Conservation (phyloP, 2,113 vertebrate species). For the Grantiella picta region DNA sequence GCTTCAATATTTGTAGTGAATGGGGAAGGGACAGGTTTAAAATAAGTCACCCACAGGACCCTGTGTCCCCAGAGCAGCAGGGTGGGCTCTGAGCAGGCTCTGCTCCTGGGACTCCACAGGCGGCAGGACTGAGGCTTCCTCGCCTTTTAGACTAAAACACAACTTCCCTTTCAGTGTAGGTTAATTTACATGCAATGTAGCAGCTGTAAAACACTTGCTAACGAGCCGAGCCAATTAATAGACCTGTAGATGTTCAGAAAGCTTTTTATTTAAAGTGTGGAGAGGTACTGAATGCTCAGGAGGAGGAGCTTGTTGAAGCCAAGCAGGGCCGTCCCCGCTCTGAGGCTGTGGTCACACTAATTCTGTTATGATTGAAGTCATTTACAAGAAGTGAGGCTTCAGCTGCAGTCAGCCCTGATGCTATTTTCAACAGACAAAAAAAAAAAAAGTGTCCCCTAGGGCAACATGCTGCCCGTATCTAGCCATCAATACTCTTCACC, state of each 20-base stretch:
- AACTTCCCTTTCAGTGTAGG: background rate
- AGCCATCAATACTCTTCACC: slow-evolving; percentile 4
- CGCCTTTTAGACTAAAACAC: background rate
- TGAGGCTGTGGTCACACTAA: slow-evolving; percentile 72
- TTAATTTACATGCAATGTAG: background rate
- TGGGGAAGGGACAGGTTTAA: background rate
- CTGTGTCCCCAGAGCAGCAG: background rate
- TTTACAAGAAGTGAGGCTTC: slow-evolving; percentile 82
- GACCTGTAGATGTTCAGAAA: background rate
- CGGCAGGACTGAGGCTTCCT: background rate
- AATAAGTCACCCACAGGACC: background rate
- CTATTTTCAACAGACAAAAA: slow-evolving; percentile 52
- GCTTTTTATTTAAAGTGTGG: background rate
- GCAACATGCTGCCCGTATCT: background rate
- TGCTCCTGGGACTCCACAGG: background rate
- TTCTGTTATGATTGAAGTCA: slow-evolving; percentile 68
- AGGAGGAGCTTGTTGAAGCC: background rate
- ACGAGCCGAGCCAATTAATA: background rate
- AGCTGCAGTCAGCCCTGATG: slow-evolving; percentile 58
- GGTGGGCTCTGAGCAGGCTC: background rate
- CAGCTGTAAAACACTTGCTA: background rate
- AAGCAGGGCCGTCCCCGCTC: background rate
- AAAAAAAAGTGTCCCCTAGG: slow-evolving; percentile 35
- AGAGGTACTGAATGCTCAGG: background rate
- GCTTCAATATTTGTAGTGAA: background rate